Conservation (phyloP, 2,888 invertebrate genomes). For the Lamproptera curius region DNA sequence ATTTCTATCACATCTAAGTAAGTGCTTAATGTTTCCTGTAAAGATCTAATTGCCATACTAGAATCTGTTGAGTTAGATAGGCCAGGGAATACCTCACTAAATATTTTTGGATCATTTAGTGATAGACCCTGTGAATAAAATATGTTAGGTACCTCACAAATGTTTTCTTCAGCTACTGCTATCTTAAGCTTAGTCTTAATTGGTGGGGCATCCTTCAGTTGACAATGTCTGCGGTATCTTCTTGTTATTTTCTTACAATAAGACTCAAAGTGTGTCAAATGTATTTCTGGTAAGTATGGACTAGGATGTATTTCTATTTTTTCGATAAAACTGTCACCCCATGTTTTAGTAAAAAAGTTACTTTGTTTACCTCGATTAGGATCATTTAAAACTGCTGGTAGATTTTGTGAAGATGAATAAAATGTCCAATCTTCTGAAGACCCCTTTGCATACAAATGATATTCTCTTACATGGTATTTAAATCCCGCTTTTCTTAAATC, state of each 20-base stretch:
- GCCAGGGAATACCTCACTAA: constrained; percentile 90
- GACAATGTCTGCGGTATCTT: constrained; percentile 80
- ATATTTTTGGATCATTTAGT: constrained; percentile 88
- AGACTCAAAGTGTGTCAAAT: constrained; percentile 89
- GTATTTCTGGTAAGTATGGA: constrained; percentile 89
- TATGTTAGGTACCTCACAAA: constrained; percentile 88
- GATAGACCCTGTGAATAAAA: constrained; percentile 89
- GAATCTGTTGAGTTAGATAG: constrained; percentile 74
- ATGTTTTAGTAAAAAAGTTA: constrained; percentile 97
- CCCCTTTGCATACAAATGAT: constrained; percentile 69
- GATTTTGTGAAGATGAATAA: constrained; percentile 94
- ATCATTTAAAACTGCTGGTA: constrained; percentile 97
- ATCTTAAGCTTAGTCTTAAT: constrained; percentile 46
- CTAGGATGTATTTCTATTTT: constrained; percentile 86
- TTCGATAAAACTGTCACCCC: constrained; percentile 97
- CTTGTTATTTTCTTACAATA: constrained; percentile 89
- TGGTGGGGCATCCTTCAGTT: constrained; percentile 67
- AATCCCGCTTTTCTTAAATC: constrained; percentile 93
- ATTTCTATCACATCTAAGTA: constrained; percentile 97
- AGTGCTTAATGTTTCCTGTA: constrained; percentile 95
- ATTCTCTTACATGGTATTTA: constrained; percentile 82
- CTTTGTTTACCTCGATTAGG: constrained; percentile 93
- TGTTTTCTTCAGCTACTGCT: constrained; percentile 64
- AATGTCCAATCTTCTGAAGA: constrained; percentile 85
- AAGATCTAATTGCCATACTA: constrained; percentile 81